Conservation (phyloP, 2,797 vertebrate species). For the Falco biarmicus region DNA sequence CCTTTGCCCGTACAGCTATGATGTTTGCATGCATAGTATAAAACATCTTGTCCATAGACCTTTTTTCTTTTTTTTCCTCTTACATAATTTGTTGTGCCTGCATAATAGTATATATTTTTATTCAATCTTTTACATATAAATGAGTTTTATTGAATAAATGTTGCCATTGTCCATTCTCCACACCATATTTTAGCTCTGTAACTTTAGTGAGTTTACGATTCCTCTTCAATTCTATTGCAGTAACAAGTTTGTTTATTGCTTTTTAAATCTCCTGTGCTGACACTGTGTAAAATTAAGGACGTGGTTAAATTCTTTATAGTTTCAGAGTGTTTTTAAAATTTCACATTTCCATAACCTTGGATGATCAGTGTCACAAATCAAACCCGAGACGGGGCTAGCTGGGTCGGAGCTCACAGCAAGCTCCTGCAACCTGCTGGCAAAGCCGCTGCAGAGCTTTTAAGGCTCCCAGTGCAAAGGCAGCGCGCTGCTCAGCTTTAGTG, state of each 20-base stretch:
- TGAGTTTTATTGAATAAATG: conserved; percentile 71
- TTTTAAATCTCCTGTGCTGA: conserved; percentile 63
- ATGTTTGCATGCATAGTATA: conserved; percentile 10
- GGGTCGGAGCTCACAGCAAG: not conserved
- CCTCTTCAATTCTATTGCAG: conserved; percentile 40
- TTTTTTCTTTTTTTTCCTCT: not conserved
- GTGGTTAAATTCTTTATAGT: conserved; percentile 56
- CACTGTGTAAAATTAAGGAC: conserved; percentile 61
- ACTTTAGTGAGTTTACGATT: conserved; percentile 60
- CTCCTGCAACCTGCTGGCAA: not conserved
- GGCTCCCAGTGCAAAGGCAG: not conserved
- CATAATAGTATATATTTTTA: conserved; percentile 41
- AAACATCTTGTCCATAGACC: not conserved
- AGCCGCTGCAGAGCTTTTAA: not conserved
- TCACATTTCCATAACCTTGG: conserved; percentile 49
- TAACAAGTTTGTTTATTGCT: conserved; percentile 69
- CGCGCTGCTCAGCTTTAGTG: not conserved
- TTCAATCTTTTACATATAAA: conserved; percentile 65
- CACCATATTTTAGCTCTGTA: conserved; percentile 47
- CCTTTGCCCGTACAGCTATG: not conserved
- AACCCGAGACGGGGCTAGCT: not conserved
- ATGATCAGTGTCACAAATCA: conserved; percentile 18
- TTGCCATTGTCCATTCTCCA: conserved; percentile 50
- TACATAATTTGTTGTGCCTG: conserved; percentile 19
- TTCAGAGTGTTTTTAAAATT: conserved; percentile 8